Evolutionary conservation across 2,888 invertebrate genomes (phyloP).

Genomic region (Eustalomyia histrio): DNA sequence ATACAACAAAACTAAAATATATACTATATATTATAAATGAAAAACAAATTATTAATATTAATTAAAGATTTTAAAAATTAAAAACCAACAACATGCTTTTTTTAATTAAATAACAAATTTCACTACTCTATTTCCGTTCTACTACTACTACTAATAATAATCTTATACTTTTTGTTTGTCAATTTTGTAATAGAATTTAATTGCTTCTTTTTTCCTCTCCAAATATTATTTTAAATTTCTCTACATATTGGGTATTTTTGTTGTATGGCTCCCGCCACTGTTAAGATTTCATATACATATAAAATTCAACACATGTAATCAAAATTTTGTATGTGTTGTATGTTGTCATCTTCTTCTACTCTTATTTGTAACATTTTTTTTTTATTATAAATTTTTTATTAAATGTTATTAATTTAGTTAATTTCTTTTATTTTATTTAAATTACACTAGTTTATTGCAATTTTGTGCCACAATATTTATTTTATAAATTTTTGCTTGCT

Average conservation of each 20-base stretch:
- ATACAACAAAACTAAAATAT: constrained; percentile 43
- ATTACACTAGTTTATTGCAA: not conserved
- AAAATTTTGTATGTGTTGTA: constrained; percentile 41
- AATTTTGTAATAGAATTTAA: constrained; percentile 1
- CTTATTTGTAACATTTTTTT: constrained; percentile 22
- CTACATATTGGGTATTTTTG: not conserved
- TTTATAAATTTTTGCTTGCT: too few relatives aligned
- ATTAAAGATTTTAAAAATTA: constrained; percentile 66
- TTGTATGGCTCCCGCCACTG: not conserved
- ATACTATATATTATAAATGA: constrained; percentile 39
- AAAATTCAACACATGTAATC: not conserved
- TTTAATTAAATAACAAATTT: constrained; percentile 57
- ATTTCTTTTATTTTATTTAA: not conserved
- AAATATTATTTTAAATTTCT: constrained; percentile 11
- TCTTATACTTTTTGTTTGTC: constrained; percentile 31
- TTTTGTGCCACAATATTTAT: too few relatives aligned
- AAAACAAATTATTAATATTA: constrained; percentile 50
- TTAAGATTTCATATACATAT: not conserved
- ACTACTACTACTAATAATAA: constrained; percentile 26
- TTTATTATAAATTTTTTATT: not conserved
- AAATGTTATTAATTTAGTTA: not conserved
- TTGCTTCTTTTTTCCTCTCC: constrained; percentile 32
- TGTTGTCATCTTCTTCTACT: constrained; percentile 33
- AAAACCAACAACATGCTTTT: constrained; percentile 67
- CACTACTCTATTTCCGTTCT: constrained; percentile 30